Conservation (phyloP, 2,113 vertebrate species). For the Lepus europaeus region DNA sequence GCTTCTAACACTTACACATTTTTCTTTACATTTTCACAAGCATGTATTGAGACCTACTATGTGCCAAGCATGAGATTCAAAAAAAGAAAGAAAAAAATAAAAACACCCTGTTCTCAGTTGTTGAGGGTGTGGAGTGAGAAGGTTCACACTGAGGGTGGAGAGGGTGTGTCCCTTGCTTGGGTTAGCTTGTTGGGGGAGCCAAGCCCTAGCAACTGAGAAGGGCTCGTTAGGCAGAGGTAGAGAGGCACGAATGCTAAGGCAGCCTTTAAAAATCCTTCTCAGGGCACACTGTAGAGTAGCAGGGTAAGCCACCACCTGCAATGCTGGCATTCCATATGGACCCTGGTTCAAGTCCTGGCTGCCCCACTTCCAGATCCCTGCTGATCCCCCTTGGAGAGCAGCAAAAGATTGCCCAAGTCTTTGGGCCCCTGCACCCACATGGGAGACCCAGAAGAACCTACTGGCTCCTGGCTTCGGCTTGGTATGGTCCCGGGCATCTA, state of each 20-base stretch:
- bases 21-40: neutral
- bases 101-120: neutral
- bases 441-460: too few relatives aligned
- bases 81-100: neutral
- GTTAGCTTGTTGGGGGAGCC: neutral
- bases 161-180: neutral
- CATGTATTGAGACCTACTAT: neutral
- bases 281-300: too few relatives aligned
- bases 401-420: too few relatives aligned
- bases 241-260: neutral
- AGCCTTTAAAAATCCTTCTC: neutral
- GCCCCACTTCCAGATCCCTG: too few relatives aligned
- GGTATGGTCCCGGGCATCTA: too few relatives aligned
- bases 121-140: neutral
- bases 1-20: neutral
- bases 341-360: too few relatives aligned
- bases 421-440: too few relatives aligned
- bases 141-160: neutral
- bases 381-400: too few relatives aligned
- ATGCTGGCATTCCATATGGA: too few relatives aligned
- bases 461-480: too few relatives aligned
- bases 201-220: neutral
- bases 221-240: neutral
- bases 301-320: too few relatives aligned
- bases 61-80: neutral